Base-by-base conservation (phyloP, 2,797 vertebrate genomes). In the Fistularia commersonii region DNA sequence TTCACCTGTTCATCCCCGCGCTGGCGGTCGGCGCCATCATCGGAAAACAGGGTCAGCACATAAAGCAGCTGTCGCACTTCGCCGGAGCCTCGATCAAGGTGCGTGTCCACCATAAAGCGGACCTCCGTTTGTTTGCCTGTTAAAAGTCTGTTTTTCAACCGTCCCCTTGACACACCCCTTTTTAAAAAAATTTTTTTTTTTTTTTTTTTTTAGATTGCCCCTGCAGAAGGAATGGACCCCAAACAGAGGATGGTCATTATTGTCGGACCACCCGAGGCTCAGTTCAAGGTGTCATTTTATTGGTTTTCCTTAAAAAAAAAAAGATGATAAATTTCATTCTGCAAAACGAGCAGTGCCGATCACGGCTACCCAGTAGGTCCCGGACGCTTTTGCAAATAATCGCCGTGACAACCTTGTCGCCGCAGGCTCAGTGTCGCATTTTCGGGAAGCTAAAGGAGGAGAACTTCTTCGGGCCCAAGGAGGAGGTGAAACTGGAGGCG, bases 391-490 rank as follows among this genome's bases (percentile, higher is more conserved):
- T n/a, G n/a, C 39, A 7, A 51, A 5, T 65, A 58, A 66, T 66
- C 8, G 63, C 8, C 34, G 8, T 23, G 51, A 32, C 1, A 23
- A 47, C 31, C n/a, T 35, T 50, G 36, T 71, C 13, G 3, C 51
- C 63, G 8, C 76, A 97, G 95, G 94, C 94, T 88, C 97, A 99
- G 90, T 97, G 97, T 88, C 93, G 97, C 77, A 97, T 99, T 72
- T 99, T 98, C 82, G 93, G 97, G 42, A 99, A 99, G 86, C 91
- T 99, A 75, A 99, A 99, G 81, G 97, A 99, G 87, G 97, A 99
- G 89, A 99, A 99, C 78, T 99, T 99, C 84, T 97, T 99, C 81
- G 96, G 97, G 77, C 97, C 97, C 73, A 99, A 99, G 66, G 97
- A 99, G 80, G 97, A 99, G 80, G 97, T 99, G 70, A 98, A 98